These are phyloP conservation scores for Rhinogobio ventralis DNA, from an alignment of 2,797 vertebrate genomes.

Conservation along the genomic window DNA sequence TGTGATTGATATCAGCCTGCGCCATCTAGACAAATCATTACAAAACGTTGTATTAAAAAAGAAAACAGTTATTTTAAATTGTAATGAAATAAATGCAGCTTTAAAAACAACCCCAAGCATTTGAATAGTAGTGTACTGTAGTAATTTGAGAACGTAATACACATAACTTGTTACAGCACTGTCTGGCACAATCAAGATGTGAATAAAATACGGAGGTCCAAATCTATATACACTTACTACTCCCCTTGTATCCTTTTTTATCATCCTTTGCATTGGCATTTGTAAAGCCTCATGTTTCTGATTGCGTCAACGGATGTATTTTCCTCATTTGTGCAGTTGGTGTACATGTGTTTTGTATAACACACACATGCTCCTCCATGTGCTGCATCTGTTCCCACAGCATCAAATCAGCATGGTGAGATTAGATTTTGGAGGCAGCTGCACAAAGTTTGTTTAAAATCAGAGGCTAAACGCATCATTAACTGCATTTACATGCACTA, in stretches of 20 bases:
- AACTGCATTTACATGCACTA: neutral
- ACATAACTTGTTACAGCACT: neutral
- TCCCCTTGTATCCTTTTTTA: neutral
- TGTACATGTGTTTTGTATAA: conserved; percentile 30
- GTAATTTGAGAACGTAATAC: neutral
- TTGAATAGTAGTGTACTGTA: neutral
- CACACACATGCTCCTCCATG: conserved; percentile 31
- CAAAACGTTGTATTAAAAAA: neutral
- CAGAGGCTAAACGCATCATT: neutral
- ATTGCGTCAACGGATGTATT: neutral
- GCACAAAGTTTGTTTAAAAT: conserved; percentile 35
- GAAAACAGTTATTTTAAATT: neutral
- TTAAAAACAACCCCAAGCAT: neutral
- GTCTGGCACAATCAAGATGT: conserved; percentile 4
- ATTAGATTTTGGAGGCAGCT: conserved; percentile 39
- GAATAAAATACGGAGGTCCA: neutral
- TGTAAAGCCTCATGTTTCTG: conserved; percentile 6
- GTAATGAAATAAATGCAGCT: neutral
- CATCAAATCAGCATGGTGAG: conserved; percentile 43
- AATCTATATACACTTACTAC: neutral
- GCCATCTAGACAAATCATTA: neutral
- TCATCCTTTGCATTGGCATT: neutral
- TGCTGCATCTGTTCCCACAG: conserved; percentile 24
- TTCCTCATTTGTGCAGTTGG: conserved; percentile 26
- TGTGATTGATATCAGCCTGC: neutral